Base-by-base conservation (phyloP, 2,888 invertebrate species). In the Platycnemis pennipes region DNA sequence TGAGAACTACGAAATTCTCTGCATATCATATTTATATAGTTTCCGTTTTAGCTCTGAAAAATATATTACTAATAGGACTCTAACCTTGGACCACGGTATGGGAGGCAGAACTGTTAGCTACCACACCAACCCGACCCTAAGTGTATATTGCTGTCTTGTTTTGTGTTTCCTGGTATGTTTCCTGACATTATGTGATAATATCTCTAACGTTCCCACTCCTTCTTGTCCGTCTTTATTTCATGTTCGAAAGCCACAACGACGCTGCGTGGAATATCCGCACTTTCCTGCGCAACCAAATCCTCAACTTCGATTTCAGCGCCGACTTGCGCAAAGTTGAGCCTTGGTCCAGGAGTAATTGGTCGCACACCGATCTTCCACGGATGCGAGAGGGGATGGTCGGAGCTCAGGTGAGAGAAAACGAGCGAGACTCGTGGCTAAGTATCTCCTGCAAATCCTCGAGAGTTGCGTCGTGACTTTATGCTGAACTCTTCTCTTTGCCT, bases 331-430 rank as follows among this genome's bases (percentile, higher is more conserved):
- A 97, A 94, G 97, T 98, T 95, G 98, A 98, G 96, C 98, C 98
- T 95, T 99, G 99, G 99, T 98, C 98, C 95, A 97, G 97, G 95
- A 98, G 98, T 96, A 98, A 98, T 96, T 99, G 99, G 99, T 98
- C 99, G 95, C 99, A 99, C 96, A 99, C 99, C 46, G 99, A 99
- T 96, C 98, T 99, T 95, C 98, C 98, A 94, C 97, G 99, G 96
- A 97, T 99, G 95, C 97, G 98, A 95, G 97, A 98, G 95, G 99
- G 99, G 94, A 97, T 98, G 96, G 98, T 99, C 94, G 99, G 99
- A 95, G 99, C 99, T 95, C 99, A 99, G 97, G 97, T 97, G 95
- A 96, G 95, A 95, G 91, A 44, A 91, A 88, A 1, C 8, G 56
- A 31, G 13, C 16, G 8, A 63, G 63, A 4, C 94, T n/a, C 7